Conservation (phyloP, 1,140 invertebrate genomes). For the Pseudobourletiella spinata region DNA sequence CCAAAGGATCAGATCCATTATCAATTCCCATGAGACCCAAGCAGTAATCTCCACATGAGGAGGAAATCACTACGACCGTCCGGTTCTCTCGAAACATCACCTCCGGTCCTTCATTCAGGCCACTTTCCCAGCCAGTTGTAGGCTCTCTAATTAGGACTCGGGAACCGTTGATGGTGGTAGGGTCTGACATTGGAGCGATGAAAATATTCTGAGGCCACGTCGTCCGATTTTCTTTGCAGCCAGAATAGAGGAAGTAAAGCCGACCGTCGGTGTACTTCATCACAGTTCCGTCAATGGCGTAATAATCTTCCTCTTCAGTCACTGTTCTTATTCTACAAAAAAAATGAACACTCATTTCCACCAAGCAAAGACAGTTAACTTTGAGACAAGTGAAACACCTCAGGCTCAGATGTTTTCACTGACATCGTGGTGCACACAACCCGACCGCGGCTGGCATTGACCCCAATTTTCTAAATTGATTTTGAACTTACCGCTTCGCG, state of each 20-base stretch:
- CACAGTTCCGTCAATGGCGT: conserved; percentile 20
- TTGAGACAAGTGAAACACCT: no score
- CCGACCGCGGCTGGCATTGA: not conserved
- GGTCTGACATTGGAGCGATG: conserved; percentile 16
- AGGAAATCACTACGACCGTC: conserved; percentile 16
- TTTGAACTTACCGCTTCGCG: conserved; percentile 3
- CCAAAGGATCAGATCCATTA: conserved; percentile 11
- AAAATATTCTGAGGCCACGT: not conserved
- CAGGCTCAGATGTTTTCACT: no score
- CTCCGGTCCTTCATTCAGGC: conserved; percentile 23
- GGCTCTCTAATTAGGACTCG: not conserved
- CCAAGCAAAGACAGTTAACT: not conserved
- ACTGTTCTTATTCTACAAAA: conserved; percentile 1
- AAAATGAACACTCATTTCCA: not conserved
- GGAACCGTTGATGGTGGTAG: not conserved
- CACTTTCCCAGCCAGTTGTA: conserved; percentile 8
- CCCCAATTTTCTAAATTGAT: conserved; percentile 7
- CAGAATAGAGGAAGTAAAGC: conserved; percentile 14
- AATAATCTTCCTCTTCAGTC: not conserved
- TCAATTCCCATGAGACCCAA: conserved; percentile 25
- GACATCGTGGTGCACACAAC: not conserved
- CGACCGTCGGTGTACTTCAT: conserved; percentile 13
- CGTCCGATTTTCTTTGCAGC: not conserved
- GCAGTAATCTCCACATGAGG: conserved; percentile 11
- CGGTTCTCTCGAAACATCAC: conserved; percentile 11